phyloP scores from a whole-genome alignment of 2,797 vertebrate genomes.

The Trematomus bernacchii region DNA sequence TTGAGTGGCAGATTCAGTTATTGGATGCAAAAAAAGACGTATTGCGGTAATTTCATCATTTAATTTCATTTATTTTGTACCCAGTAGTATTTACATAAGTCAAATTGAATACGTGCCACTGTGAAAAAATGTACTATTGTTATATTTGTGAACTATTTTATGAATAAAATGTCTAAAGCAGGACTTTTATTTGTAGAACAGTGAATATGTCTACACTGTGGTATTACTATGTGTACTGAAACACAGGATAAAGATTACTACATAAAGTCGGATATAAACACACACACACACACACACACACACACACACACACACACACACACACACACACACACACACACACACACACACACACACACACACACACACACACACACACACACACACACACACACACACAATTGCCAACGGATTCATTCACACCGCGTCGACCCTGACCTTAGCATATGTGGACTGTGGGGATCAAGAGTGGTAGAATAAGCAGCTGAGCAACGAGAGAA shows the following conservation, averaged over 20 bases:
- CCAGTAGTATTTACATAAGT: too few relatives aligned
- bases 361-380: conserved; percentile 1
- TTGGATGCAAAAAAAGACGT: too few relatives aligned
- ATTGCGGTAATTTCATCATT: too few relatives aligned
- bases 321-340: neutral
- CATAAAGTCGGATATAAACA: conserved; percentile 3
- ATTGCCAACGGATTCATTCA: conserved; percentile 22
- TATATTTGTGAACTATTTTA: too few relatives aligned
- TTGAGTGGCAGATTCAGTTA: too few relatives aligned
- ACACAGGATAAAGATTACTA: neutral
- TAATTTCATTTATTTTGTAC: too few relatives aligned
- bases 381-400: too few relatives aligned
- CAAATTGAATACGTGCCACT: too few relatives aligned
- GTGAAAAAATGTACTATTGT: too few relatives aligned
- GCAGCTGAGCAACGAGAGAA: conserved; percentile 21
- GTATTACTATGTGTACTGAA: neutral
- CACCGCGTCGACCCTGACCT: conserved; percentile 28
- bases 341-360: conserved; percentile 1
- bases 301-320: neutral
- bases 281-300: conserved; percentile 1
- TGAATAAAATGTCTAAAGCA: too few relatives aligned
- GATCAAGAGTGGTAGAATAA: conserved; percentile 30
- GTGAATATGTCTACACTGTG: too few relatives aligned
- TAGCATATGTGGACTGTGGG: conserved; percentile 39
- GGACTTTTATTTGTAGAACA: too few relatives aligned